Evolutionary conservation across 2,797 vertebrate species (phyloP), one percentile per base, ranked within the genome.

Genomic region (Echiichthys vipera): DNA sequence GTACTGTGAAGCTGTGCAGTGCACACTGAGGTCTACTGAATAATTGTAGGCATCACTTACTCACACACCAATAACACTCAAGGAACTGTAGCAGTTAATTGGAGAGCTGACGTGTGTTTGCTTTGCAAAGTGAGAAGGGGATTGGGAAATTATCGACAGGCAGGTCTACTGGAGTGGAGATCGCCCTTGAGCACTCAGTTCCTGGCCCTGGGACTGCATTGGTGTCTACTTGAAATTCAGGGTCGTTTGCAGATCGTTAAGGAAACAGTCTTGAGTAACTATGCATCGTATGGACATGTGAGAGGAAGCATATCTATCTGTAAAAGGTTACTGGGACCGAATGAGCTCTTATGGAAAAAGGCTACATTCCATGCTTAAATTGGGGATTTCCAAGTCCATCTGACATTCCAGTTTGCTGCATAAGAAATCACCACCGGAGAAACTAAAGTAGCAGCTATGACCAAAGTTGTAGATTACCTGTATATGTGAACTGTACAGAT

Each of bases 121-220:
- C 82, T 90, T 89, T 91, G 88, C 80, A 86, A 92, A 89, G 82
- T 80, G 92, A 92, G 88, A 89, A 65, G 81, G 72, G 86, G 78
- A 82, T 87, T 81, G 85, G 87, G 77, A 90, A 91, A 89, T 86
- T 85, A 90, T 88, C 64, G 76, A 74, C 79, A 54, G 84, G 56
- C 80, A 65, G 82, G 76, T 77, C 78, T 78, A 81, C 77, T 46
- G 72, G 72, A 84, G 83, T 8, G 71, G 74, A 64, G 71, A 71
- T 39, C 70, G 76, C 76, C 80, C 82, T 72, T 43, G 51, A 78
- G 85, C 85, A 14, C 65, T 74, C 55, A 5, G 83, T 66, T 27
- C 10, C 82, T 64, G 50, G 76, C 74, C 73, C 54, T 34, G 39
- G 30, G 65, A 57, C 51, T 15, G 51, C 39, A n/a, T 1, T 22